These are phyloP conservation scores for Eriocheir sinensis DNA, from an alignment of 1,140 invertebrate genomes.

Conservation along the genomic window DNA sequence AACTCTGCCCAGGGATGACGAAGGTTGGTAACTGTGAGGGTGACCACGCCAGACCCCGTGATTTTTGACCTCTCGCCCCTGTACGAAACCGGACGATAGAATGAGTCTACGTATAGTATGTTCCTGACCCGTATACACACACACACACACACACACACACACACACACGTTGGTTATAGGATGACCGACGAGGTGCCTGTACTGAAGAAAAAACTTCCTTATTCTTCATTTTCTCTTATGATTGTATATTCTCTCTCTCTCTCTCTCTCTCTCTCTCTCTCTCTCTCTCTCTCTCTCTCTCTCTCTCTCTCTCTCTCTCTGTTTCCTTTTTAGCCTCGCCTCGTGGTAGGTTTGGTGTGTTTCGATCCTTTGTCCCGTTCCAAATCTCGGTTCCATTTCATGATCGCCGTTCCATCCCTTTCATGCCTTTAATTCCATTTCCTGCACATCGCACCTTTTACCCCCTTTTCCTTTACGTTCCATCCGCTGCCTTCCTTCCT, in stretches of 20 bases:
- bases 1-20: too few relatives aligned
- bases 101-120: too few relatives aligned
- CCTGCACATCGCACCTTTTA: constrained; percentile 12
- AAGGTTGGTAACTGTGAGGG: constrained; percentile 33
- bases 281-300: not conserved
- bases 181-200: not conserved
- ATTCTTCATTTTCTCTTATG: too few relatives aligned
- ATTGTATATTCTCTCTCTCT: not conserved
- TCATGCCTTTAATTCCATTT: constrained; percentile 2
- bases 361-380: constrained; percentile 2
- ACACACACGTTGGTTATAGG: not conserved
- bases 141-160: not conserved
- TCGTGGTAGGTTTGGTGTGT: not conserved
- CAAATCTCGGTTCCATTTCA: constrained; percentile 23
- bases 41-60: constrained; percentile 51
- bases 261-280: not conserved
- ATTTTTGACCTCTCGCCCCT: constrained; percentile 58
- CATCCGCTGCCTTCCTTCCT: not conserved
- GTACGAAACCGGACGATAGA: constrained; percentile 33
- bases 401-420: not conserved
- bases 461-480: not conserved
- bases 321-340: not conserved
- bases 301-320: not conserved
- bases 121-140: not conserved
- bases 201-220: not conserved